A percentile compares a stretch with the other conserved stretches of the same genome.
Conservation (phyloP, 2,888 invertebrate genomes). For the Drosophila putrida region DNA sequence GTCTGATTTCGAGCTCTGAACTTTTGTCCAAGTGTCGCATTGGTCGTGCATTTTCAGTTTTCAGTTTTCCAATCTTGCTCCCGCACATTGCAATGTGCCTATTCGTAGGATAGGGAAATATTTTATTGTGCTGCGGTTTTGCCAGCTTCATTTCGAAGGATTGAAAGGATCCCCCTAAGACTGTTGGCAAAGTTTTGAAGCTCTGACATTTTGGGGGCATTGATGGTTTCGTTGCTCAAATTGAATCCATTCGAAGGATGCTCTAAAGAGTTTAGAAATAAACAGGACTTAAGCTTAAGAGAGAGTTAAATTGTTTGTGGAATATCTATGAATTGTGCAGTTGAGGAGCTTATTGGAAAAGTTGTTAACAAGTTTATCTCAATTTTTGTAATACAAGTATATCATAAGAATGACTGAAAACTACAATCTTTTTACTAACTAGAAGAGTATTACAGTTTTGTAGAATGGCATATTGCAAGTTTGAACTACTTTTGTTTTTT, state of each 20-base stretch:
- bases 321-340: constrained; percentile 1
- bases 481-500: too few species aligned
- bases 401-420: not conserved
- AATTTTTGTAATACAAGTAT: constrained; percentile 10
- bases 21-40: constrained; percentile 72
- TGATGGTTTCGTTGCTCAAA: constrained; percentile 31
- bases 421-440: not conserved
- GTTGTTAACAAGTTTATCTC: constrained; percentile 18
- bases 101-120: constrained; percentile 24
- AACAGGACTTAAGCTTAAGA: constrained; percentile 20
- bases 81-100: constrained; percentile 17
- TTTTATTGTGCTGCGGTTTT: constrained; percentile 65
- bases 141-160: constrained; percentile 28
- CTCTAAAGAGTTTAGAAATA: constrained; percentile 6
- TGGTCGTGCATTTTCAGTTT: constrained; percentile 56
- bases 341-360: constrained; percentile 23
- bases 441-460: not conserved
- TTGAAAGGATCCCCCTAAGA: constrained; percentile 28
- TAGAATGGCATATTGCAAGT: not conserved
- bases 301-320: not conserved
- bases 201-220: constrained; percentile 63
- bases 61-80: constrained; percentile 4
- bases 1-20: constrained; percentile 53
- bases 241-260: constrained; percentile 31
- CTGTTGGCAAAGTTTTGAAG: constrained; percentile 52